A percentile compares a stretch with the other conserved stretches of the same genome.
These are phyloP conservation scores for Magallana nippona DNA, from an alignment of 2,888 invertebrate species.

Conservation along the genomic window DNA sequence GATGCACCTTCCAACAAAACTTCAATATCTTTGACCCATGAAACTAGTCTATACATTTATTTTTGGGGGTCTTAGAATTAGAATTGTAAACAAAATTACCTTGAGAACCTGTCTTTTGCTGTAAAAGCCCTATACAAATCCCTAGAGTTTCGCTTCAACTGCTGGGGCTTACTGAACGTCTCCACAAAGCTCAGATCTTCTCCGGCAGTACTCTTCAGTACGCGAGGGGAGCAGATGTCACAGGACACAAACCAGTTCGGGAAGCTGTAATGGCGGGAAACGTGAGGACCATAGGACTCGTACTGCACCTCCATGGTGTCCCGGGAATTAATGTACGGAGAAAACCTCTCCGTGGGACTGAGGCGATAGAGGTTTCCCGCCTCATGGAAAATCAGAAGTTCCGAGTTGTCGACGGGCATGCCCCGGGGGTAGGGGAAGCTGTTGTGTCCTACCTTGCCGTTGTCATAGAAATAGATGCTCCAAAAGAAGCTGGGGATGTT, in stretches of 20 bases:
- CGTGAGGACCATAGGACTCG: conserved; percentile 68
- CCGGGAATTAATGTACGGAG: conserved; percentile 54
- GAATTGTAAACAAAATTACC: conserved; percentile 46
- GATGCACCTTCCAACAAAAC: too few species aligned
- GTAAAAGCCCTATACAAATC: conserved; percentile 68
- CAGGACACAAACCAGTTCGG: conserved; percentile 69
- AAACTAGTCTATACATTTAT: too few species aligned
- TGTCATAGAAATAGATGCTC: conserved; percentile 68
- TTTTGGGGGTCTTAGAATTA: too few species aligned
- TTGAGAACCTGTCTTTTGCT: conserved; percentile 61
- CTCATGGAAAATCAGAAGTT: conserved; percentile 63
- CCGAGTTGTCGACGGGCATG: conserved; percentile 52
- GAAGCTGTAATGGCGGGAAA: conserved; percentile 63
- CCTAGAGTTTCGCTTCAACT: conserved; percentile 64
- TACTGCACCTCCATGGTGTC: conserved; percentile 60
- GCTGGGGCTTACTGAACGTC: conserved; percentile 60
- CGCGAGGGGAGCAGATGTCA: conserved; percentile 53
- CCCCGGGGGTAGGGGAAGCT: conserved; percentile 59
- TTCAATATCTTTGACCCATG: too few species aligned
- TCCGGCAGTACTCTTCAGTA: conserved; percentile 58
- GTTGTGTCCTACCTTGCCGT: conserved; percentile 70
- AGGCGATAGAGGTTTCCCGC: conserved; percentile 68
- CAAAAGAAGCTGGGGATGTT: conserved; percentile 53
- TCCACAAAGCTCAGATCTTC: conserved; percentile 64
- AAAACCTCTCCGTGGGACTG: conserved; percentile 61